phyloP scores from a whole-genome alignment of 2,888 invertebrate genomes.

The Ernsta delagoae region DNA sequence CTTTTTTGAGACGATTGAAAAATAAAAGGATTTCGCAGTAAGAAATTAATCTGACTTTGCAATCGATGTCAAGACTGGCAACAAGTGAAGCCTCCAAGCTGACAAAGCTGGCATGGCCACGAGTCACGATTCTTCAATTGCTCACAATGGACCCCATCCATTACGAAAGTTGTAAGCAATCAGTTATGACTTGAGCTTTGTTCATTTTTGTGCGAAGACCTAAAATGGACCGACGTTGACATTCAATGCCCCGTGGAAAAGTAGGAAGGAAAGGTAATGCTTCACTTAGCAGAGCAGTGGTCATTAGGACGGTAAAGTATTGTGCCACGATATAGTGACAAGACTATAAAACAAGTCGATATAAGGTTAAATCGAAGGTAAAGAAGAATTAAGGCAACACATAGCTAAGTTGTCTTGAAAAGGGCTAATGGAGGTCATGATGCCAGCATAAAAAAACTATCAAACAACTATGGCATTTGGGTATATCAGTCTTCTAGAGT shows the following conservation, averaged over 20 bases:
- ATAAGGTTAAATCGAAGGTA: not conserved
- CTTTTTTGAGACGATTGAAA: not conserved
- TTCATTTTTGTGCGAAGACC: constrained; percentile 14
- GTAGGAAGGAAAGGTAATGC: constrained; percentile 18
- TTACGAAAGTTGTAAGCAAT: constrained; percentile 25
- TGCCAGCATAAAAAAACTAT: no score
- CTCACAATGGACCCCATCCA: constrained; percentile 14
- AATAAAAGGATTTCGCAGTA: not conserved
- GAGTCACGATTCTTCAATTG: constrained; percentile 24
- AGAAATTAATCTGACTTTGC: not conserved
- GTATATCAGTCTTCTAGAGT: no score
- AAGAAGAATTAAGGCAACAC: no score
- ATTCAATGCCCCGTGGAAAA: constrained; percentile 23
- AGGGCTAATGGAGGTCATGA: no score
- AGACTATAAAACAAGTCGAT: not conserved
- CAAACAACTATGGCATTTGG: no score
- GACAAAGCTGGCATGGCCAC: constrained; percentile 20
- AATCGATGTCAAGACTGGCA: constrained; percentile 3
- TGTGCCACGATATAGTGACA: constrained; percentile 6
- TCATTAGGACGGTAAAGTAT: constrained; percentile 17
- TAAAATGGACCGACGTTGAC: constrained; percentile 27
- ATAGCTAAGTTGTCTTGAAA: no score
- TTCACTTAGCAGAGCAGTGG: constrained; percentile 20
- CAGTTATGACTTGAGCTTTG: constrained; percentile 26
- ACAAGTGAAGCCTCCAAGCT: constrained; percentile 19